phyloP scores from a whole-genome alignment of 2,113 vertebrate genomes.

The Gymnogyps californianus region DNA sequence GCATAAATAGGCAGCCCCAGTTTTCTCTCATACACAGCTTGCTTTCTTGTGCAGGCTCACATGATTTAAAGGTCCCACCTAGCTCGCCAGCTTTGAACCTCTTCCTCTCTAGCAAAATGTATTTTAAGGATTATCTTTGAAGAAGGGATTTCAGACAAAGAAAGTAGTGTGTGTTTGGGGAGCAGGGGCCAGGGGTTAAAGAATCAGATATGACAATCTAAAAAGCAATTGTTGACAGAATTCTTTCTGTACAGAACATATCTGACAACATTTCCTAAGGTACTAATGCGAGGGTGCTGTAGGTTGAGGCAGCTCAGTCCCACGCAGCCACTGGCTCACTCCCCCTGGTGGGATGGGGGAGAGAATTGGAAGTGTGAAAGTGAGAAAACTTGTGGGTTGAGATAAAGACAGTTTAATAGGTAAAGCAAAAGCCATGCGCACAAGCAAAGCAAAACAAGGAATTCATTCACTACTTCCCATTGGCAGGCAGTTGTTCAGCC shows the following conservation, averaged over 20 bases:
- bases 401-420: too few relatives aligned
- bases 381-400: too few relatives aligned
- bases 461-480: neutral
- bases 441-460: too few relatives aligned
- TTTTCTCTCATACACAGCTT: neutral
- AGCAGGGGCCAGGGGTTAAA: neutral
- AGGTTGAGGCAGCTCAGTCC: neutral
- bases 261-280: neutral
- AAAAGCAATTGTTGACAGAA: neutral
- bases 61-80: neutral
- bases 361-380: neutral
- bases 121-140: neutral
- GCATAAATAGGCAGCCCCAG: neutral
- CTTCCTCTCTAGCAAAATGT: neutral
- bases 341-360: accelerated
- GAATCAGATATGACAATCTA: neutral
- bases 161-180: neutral
- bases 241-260: neutral
- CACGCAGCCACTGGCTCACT: accelerated
- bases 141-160: neutral
- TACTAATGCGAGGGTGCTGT: neutral
- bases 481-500: neutral
- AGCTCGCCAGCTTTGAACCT: neutral
- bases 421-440: too few relatives aligned
- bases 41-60: neutral